Evolutionary conservation across 2,888 invertebrate species (phyloP).

Genomic region (Cheilosia scutellata): DNA sequence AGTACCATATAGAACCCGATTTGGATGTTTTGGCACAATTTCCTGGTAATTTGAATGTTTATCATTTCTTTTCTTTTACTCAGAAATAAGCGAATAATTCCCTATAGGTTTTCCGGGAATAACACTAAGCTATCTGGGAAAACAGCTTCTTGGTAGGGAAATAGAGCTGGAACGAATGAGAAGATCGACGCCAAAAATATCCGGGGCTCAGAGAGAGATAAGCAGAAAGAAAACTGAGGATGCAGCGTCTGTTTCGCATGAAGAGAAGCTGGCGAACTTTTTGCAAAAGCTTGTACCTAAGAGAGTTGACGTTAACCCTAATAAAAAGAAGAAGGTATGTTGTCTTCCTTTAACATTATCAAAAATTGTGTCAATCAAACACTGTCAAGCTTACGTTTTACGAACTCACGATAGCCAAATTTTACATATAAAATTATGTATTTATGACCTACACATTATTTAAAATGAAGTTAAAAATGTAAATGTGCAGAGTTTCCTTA

Average conservation of each 20-base stretch:
- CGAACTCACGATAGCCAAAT: no score
- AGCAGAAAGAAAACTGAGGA: constrained; percentile 14
- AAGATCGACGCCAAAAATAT: constrained; percentile 83
- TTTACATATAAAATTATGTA: no score
- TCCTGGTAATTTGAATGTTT: constrained; percentile 78
- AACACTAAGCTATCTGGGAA: constrained; percentile 87
- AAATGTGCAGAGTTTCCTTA: no score
- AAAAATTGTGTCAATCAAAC: no score
- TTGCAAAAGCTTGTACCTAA: constrained; percentile 89
- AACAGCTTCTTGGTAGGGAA: constrained; percentile 93
- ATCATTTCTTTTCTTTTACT: constrained; percentile 9
- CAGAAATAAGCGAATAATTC: neutral
- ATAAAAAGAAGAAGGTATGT: constrained; percentile 77
- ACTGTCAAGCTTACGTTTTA: no score
- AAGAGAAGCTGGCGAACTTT: constrained; percentile 87
- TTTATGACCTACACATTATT: no score
- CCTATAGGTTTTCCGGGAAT: constrained; percentile 80
- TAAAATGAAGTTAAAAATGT: no score
- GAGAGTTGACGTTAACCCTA: constrained; percentile 81
- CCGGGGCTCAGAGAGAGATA: constrained; percentile 9
- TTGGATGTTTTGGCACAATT: constrained; percentile 86
- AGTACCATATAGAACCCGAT: constrained; percentile 90
- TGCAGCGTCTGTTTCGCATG: constrained; percentile 17
- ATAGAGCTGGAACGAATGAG: constrained; percentile 92
- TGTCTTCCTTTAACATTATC: neutral